Evolutionary conservation across 2,797 vertebrate genomes (phyloP).

Genomic region (Myoxocephalus aenaeus): DNA sequence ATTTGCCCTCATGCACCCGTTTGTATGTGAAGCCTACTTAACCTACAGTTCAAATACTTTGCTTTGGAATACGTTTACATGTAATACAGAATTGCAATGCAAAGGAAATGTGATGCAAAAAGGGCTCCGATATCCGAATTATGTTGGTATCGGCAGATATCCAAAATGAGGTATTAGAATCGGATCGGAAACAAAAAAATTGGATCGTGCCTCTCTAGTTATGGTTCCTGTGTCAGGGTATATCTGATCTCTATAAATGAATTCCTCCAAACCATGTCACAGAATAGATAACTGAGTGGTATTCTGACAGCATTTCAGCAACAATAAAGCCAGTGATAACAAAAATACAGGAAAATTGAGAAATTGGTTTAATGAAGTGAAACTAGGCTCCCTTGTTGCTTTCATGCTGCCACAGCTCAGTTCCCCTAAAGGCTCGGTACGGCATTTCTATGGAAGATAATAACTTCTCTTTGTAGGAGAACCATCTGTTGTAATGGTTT

Average conservation of each 20-base stretch:
- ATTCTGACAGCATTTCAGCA: background rate
- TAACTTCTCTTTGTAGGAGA: background rate
- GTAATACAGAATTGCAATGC: too few species aligned
- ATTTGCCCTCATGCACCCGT: too few species aligned
- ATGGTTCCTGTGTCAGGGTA: background rate
- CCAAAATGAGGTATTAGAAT: background rate
- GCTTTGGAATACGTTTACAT: too few species aligned
- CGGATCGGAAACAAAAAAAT: background rate
- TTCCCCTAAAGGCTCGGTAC: background rate
- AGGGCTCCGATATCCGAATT: too few species aligned
- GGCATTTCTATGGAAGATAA: background rate
- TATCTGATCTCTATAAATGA: background rate
- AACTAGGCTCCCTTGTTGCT: background rate
- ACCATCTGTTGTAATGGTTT: constrained; percentile 23
- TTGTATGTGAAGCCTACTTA: too few species aligned
- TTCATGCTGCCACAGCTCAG: background rate
- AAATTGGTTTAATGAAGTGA: background rate
- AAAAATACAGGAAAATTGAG: background rate
- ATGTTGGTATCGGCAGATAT: background rate
- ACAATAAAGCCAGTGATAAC: background rate
- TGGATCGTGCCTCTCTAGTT: background rate
- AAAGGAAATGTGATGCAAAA: too few species aligned
- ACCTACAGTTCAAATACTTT: too few species aligned
- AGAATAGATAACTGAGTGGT: background rate
- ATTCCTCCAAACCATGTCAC: background rate